These are phyloP conservation scores for Ciona savignyi DNA, from an alignment of 23 tunicate species.

Conservation along the genomic window DNA sequence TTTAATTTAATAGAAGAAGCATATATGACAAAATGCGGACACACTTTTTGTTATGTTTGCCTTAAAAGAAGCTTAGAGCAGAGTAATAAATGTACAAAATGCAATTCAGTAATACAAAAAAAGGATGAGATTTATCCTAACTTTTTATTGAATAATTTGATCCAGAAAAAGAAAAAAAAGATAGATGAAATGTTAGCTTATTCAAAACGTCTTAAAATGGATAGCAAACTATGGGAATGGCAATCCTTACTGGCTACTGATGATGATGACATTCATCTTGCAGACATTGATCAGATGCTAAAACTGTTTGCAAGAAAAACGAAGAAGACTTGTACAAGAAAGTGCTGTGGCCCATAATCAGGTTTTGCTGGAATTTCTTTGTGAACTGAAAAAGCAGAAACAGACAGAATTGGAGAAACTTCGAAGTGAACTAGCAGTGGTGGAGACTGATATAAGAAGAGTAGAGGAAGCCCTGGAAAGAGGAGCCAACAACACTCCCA, in stretches of 20 bases:
- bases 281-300: slow-evolving; percentile 77
- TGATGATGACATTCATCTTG: slow-evolving; percentile 43
- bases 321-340: slow-evolving; percentile 55
- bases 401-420: slow-evolving; percentile 40
- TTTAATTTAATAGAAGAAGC: slow-evolving; percentile 89
- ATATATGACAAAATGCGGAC: slow-evolving; percentile 97
- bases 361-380: slow-evolving; percentile 67
- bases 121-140: slow-evolving; percentile 90
- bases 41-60: slow-evolving; percentile 83
- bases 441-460: slow-evolving; percentile 55
- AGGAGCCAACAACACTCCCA: slow-evolving; percentile 10
- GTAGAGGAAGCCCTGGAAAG: slow-evolving; percentile 58
- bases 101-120: slow-evolving; percentile 35
- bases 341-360: slow-evolving; percentile 66
- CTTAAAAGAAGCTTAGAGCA: slow-evolving; percentile 44
- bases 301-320: slow-evolving; percentile 61
- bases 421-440: slow-evolving; percentile 48
- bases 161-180: slow-evolving; percentile 65
- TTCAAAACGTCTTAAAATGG: slow-evolving; percentile 58
- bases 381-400: slow-evolving; percentile 53
- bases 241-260: slow-evolving; percentile 59
- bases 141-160: slow-evolving; percentile 56
- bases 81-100: slow-evolving; percentile 75
- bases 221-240: slow-evolving; percentile 71
- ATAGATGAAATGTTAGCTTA: slow-evolving; percentile 37